Conservation (phyloP, 1,140 invertebrate genomes). For the Ceratosolen fusciceps region DNA sequence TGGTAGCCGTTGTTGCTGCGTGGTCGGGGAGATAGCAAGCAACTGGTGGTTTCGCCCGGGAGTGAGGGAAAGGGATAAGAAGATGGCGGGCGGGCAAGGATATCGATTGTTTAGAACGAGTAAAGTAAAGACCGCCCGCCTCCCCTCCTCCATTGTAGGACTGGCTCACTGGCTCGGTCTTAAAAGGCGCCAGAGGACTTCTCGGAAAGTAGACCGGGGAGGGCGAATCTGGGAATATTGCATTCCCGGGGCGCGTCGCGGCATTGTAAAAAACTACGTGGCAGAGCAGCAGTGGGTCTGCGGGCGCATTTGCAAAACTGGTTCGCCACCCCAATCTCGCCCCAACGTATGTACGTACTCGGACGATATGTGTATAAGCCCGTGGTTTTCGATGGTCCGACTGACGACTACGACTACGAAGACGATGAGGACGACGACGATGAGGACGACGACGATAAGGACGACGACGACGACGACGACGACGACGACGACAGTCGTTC, state of each 20-base stretch:
- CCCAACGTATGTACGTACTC: neutral
- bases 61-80: neutral
- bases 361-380: conserved; percentile 17
- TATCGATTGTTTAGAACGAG: conserved; percentile 15
- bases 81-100: neutral
- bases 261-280: conserved; percentile 28
- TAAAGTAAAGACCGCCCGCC: neutral
- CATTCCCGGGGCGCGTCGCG: conserved; percentile 24
- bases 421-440: too few species aligned
- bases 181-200: conserved; percentile 23
- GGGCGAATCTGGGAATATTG: conserved; percentile 12
- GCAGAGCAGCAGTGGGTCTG: conserved; percentile 10
- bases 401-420: too few species aligned
- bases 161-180: too few species aligned
- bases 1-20: too few species aligned
- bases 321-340: conserved; percentile 10
- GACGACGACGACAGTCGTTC: neutral
- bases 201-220: conserved; percentile 8
- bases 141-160: neutral
- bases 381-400: too few species aligned
- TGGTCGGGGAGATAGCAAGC: too few species aligned
- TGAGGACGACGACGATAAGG: too few species aligned
- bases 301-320: conserved; percentile 35
- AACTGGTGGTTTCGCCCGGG: neutral
- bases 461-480: too few species aligned